Percentiles rank a stretch among this genome's conserved stretches.
phyloP scores from a whole-genome alignment of 2,888 invertebrate species.

The Archips crataeganus region DNA sequence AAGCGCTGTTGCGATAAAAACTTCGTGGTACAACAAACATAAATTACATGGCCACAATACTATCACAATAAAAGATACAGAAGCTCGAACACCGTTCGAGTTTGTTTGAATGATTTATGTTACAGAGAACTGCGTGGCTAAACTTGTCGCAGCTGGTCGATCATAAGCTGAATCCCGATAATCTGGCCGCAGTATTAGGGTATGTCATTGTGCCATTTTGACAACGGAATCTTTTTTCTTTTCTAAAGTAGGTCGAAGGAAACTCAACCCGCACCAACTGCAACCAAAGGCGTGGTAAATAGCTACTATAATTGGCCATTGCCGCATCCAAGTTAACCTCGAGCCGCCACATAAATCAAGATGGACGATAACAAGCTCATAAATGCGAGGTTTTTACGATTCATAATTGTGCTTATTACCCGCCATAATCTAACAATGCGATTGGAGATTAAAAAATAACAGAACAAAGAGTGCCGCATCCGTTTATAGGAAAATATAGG shows the following conservation, averaged over 20 bases:
- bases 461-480: constrained; percentile 16
- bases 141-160: no score
- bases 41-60: no score
- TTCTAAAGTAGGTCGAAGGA: not conserved
- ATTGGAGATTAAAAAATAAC: constrained; percentile 63
- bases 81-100: no score
- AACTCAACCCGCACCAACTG: not conserved
- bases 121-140: no score
- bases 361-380: constrained; percentile 83
- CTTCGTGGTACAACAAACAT: no score
- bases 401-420: constrained; percentile 85
- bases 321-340: constrained; percentile 43
- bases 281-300: not conserved
- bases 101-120: no score
- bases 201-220: no score
- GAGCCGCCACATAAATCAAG: constrained; percentile 78
- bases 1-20: no score
- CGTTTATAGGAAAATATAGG: not conserved
- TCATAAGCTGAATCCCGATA: no score
- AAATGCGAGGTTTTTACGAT: constrained; percentile 82
- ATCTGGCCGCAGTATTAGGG: no score
- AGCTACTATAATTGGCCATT: constrained; percentile 12
- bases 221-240: no score
- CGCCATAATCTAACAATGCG: constrained; percentile 76
- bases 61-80: no score